Evolutionary conservation across 2,888 invertebrate species (phyloP), one percentile per base, ranked within the genome.

Genomic region (Trichogramma dendrolimi): DNA sequence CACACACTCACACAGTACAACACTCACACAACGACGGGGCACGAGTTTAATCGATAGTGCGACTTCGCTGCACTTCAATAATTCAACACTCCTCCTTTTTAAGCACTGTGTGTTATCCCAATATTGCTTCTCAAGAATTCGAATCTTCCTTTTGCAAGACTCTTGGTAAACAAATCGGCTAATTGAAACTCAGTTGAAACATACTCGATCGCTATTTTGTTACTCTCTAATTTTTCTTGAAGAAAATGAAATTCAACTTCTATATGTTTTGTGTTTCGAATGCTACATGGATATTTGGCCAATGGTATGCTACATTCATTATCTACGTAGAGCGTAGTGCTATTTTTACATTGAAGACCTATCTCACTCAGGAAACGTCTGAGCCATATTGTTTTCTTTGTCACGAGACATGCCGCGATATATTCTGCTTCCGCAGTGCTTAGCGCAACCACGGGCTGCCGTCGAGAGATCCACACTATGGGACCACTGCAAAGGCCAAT

Each of bases 251-350:
- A 58, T 4, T 50, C 11, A 0, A 58, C 4, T 44, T 58, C 38
- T 8, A 51, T 58, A 39, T 58, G 51, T n/a, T 58, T 58, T 5
- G 43, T 51, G 11, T 8, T 58, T n/a, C 51, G 7, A 44, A 44
- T 58, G 4, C 5, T 1, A 44, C n/a, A 11, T 5, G 38, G 58
- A 39, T 51, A n/a, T 6, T 50, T 58, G 3, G 50, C 38, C 27
- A 58, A 51, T 44, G 50, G 50, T 5, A 44, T 50, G 10, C 44
- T 44, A 1, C 44, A 38, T 4, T 51, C 38, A 11, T 58, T 51
- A 44, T 58, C 58, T 1, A 58, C n/a, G n/a, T 38, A 7, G 4
- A 58, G 46, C n/a, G 4, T 38, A 7, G 11, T 51, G 7, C 44
- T 38, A 11, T 4, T 6, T 4, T 50, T 11, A 11, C 10, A 43